Evolutionary conservation across 2,888 invertebrate species (phyloP), one percentile per base, ranked within the genome.

Genomic region (Luperina testacea): DNA sequence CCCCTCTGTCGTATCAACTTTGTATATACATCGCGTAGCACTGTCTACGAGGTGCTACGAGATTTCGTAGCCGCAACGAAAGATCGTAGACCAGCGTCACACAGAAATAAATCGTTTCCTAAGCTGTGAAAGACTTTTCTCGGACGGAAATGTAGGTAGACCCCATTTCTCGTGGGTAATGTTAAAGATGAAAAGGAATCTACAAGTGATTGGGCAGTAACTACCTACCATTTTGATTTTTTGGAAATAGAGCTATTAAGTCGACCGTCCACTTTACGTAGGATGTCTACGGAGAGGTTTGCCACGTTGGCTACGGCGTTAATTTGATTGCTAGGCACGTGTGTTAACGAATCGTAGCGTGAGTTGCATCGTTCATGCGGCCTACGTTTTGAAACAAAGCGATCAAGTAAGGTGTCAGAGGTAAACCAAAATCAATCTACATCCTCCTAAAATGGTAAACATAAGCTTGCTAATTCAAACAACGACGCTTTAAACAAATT

Each of bases 41-140:
- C 15, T 15, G n/a, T 59, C 64, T 72, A 72, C 76, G 53, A 63
- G 3, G n/a, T 63, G 82, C 76, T 85, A 84, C 79, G 80, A 45
- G n/a, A 63, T 67, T 64, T 75, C 82, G 82, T 85, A 82, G 84
- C 57, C 0, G 74, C 76, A 75, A 75, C 80, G 64, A 71, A 68
- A 24, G 5, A 1, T 64, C 15, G 63, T 72, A 78, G 63, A 72
- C 24, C 20, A 20, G 0, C 32, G 13, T 9, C 2, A 8, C 8
- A 32, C 5, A n/a, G 59, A 42, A 61, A 71, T 15, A 15, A 32
- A n/a, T 51, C 32, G 24, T 51, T 61, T 24, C 1, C 20, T 24
- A 72, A 1, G 8, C 42, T 42, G 13, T 4, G 15, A 59, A 51
- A 42, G 2, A 20, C 8, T 61, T 61, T 53, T 15, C 20, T 24